Evolutionary conservation across 2,113 vertebrate genomes (phyloP).

Genomic region (Dromiciops gliroides): DNA sequence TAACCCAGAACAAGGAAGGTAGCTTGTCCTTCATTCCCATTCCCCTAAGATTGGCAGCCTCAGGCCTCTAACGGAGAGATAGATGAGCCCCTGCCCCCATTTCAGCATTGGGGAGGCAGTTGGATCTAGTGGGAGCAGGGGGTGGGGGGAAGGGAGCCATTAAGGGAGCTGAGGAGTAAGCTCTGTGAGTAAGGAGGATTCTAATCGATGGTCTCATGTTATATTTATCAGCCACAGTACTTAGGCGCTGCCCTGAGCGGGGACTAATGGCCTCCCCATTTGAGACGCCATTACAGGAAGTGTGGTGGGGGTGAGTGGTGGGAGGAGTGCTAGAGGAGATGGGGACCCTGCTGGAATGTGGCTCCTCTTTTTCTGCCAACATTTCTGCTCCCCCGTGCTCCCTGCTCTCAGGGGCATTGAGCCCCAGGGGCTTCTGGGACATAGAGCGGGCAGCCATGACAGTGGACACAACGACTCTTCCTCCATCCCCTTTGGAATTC

Average conservation of each 20-base stretch:
- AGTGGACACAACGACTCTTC: not conserved
- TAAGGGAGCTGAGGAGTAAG: slow-evolving; percentile 67
- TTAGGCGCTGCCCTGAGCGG: slow-evolving; percentile 63
- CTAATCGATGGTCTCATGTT: slow-evolving; percentile 74
- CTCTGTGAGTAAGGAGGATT: slow-evolving; percentile 68
- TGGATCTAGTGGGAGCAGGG: slow-evolving; percentile 16
- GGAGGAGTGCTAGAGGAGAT: slow-evolving; percentile 55
- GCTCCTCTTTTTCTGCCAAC: slow-evolving; percentile 35
- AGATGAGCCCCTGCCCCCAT: slow-evolving; percentile 20
- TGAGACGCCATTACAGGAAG: slow-evolving; percentile 69
- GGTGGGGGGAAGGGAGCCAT: slow-evolving; percentile 71
- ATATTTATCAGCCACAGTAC: slow-evolving; percentile 75
- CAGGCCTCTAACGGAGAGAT: slow-evolving; percentile 16
- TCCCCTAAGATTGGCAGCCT: not conserved
- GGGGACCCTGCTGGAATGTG: slow-evolving; percentile 59
- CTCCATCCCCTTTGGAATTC: not conserved
- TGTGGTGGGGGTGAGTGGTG: slow-evolving; percentile 53
- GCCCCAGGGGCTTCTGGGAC: not conserved
- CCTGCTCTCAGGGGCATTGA: not conserved
- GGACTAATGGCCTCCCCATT: slow-evolving; percentile 71
- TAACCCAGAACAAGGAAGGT: not conserved
- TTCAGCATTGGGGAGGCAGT: not conserved
- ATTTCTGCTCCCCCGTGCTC: not conserved
- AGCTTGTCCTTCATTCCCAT: not conserved
- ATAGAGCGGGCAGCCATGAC: not conserved